Percentiles rank a stretch among this genome's conserved stretches.
Evolutionary conservation across 1,140 invertebrate species (phyloP).

Genomic region (Heliconius hermathena): DNA sequence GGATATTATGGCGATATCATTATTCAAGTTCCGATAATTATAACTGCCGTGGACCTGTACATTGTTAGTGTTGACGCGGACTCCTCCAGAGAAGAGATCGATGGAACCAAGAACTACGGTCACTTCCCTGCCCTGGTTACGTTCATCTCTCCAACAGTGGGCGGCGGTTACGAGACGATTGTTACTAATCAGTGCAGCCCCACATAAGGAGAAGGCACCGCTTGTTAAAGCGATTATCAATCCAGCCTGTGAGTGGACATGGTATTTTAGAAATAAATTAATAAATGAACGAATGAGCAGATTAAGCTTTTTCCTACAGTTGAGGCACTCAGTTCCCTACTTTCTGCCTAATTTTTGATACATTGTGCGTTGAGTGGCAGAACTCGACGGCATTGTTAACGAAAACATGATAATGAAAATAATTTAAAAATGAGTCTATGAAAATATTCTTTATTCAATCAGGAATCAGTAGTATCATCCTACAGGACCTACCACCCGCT

Average conservation of each 20-base stretch:
- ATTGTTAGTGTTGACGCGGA: conserved; percentile 26
- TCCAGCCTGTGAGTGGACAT: conserved; percentile 29
- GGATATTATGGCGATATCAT: conserved; percentile 33
- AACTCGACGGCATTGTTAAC: too few relatives aligned
- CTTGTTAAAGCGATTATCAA: conserved; percentile 24
- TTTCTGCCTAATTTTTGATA: too few relatives aligned
- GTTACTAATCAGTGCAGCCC: conserved; percentile 32
- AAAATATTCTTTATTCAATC: too few relatives aligned
- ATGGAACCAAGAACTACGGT: conserved; percentile 36
- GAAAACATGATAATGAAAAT: too few relatives aligned
- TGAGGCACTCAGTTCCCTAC: too few relatives aligned
- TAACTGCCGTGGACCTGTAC: conserved; percentile 35
- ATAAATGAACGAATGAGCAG: neutral
- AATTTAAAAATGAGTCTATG: too few relatives aligned
- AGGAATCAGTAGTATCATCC: too few relatives aligned
- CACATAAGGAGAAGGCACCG: conserved; percentile 32
- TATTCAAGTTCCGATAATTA: conserved; percentile 17
- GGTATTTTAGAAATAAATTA: neutral
- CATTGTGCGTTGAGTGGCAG: too few relatives aligned
- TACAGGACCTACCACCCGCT: too few relatives aligned
- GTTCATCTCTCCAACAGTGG: conserved; percentile 37
- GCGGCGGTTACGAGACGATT: conserved; percentile 34
- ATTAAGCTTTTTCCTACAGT: neutral
- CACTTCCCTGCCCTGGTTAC: conserved; percentile 20
- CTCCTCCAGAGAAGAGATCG: conserved; percentile 32